Conservation (phyloP, 2,888 invertebrate species). For the Masnerella sp. region DNA sequence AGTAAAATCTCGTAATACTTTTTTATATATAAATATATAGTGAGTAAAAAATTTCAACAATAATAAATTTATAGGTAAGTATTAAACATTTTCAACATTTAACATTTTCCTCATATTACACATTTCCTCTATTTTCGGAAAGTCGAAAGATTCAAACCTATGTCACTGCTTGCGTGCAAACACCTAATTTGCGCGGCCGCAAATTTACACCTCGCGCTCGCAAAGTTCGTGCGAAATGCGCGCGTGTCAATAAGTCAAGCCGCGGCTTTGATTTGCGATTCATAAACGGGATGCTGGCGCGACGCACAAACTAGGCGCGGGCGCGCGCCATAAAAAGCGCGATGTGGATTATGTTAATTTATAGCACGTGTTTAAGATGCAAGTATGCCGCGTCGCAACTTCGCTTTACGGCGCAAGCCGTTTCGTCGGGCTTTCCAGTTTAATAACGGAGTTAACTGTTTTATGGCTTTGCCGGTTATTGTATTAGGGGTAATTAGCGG, state of each 20-base stretch:
- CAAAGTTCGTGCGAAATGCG: slow-evolving; percentile 19
- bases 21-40: no score
- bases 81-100: no score
- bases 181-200: slow-evolving; percentile 16
- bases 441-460: slow-evolving; percentile 23
- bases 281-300: slow-evolving; percentile 15
- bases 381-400: slow-evolving; percentile 13
- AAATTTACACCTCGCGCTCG: slow-evolving; percentile 16
- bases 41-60: no score
- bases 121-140: no score
- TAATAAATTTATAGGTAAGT: no score
- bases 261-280: slow-evolving; percentile 25
- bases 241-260: slow-evolving; percentile 36
- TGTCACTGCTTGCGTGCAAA: no score
- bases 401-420: background rate
- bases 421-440: slow-evolving; percentile 11
- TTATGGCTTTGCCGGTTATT: slow-evolving; percentile 4
- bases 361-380: slow-evolving; percentile 24
- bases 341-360: slow-evolving; percentile 33
- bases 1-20: no score
- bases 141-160: no score
- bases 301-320: slow-evolving; percentile 11
- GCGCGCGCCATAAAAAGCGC: background rate
- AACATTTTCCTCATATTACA: no score
- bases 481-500: slow-evolving; percentile 4